Conservation (phyloP, 2,113 vertebrate genomes). For the Pedetes capensis region DNA sequence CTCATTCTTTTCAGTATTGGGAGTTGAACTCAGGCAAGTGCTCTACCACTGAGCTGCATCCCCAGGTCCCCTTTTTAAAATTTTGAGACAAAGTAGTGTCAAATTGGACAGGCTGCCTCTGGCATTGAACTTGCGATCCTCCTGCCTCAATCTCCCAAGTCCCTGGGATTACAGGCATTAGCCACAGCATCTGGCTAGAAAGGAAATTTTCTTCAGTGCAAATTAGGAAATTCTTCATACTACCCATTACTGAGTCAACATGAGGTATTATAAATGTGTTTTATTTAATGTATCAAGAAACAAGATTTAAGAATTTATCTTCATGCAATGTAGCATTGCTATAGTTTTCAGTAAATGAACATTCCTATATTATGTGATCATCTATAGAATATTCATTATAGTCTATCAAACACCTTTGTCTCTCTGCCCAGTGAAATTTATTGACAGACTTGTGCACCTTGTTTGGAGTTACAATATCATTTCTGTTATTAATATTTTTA, state of each 20-base stretch:
- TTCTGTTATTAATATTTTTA: background rate
- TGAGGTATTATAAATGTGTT: background rate
- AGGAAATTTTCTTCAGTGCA: background rate
- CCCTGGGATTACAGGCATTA: too few species aligned
- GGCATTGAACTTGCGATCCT: too few species aligned
- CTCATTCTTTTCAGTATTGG: too few species aligned
- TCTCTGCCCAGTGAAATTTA: background rate
- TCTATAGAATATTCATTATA: background rate
- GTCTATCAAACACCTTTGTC: background rate
- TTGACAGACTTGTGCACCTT: background rate
- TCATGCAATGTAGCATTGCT: background rate
- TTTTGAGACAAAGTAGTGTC: too few species aligned
- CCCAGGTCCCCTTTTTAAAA: too few species aligned
- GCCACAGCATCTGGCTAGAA: too few species aligned
- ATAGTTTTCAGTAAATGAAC: background rate
- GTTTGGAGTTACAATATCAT: background rate
- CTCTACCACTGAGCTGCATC: too few species aligned
- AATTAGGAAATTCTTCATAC: conserved; percentile 31
- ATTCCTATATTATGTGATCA: background rate
- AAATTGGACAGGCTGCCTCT: too few species aligned
- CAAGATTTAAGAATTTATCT: background rate
- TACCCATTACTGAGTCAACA: background rate
- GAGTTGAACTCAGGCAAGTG: too few species aligned
- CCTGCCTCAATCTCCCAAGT: too few species aligned
- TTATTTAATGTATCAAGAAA: conserved; percentile 10